Evolutionary conservation across 2,888 invertebrate species (phyloP).

Genomic region (Liopterus haemorrhoidalis): DNA sequence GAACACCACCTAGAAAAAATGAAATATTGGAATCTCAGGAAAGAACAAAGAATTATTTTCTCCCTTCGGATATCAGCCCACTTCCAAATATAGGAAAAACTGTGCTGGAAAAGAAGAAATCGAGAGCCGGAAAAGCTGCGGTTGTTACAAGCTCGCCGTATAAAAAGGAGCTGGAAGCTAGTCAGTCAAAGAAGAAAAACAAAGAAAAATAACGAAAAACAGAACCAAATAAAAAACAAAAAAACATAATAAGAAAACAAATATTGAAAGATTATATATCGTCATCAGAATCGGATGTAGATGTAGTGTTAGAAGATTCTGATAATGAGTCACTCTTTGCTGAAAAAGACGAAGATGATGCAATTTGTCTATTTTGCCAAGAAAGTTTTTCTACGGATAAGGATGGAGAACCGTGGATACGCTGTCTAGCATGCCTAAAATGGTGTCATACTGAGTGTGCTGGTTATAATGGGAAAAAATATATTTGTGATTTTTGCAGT

Average conservation of each 20-base stretch:
- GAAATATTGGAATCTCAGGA: conserved; percentile 1
- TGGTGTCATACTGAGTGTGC: background rate
- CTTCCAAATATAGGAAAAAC: conserved; percentile 8
- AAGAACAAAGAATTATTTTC: conserved; percentile 4
- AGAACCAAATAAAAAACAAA: conserved; percentile 1
- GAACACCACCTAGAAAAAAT: conserved; percentile 1
- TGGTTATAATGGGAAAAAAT: background rate
- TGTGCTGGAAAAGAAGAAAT: conserved; percentile 13
- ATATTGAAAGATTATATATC: background rate
- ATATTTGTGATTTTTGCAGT: too few relatives aligned
- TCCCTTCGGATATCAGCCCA: conserved; percentile 7
- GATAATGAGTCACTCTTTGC: conserved; percentile 8
- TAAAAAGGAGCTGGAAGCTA: conserved; percentile 8
- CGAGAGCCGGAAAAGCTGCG: conserved; percentile 11
- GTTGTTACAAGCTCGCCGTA: conserved; percentile 19
- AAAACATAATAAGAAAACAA: conserved; percentile 5
- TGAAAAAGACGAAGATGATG: conserved; percentile 14
- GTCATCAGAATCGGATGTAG: conserved; percentile 4
- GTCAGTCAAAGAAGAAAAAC: conserved; percentile 7
- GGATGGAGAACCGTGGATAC: too few relatives aligned
- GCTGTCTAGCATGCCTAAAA: too few relatives aligned
- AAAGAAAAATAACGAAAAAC: background rate
- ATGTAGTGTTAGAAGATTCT: conserved; percentile 8
- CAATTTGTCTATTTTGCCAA: conserved; percentile 2
- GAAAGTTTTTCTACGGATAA: too few relatives aligned